Evolutionary conservation across 2,797 vertebrate species (phyloP), one percentile per base, ranked within the genome.

Genomic region (Hoplostethus atlanticus): DNA sequence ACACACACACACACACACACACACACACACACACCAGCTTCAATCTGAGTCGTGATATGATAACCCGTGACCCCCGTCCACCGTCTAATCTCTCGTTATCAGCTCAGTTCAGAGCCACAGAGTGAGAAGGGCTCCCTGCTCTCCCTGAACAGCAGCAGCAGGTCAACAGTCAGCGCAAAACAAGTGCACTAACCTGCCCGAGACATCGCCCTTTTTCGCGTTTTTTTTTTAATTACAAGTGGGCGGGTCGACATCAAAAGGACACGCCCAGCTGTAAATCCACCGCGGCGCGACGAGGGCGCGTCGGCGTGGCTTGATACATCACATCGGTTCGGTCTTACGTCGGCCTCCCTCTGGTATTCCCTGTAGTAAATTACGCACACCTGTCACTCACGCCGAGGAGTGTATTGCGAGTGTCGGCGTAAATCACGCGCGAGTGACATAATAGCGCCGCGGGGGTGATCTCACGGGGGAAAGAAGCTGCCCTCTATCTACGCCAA

Each of bases 61-160:
- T 92, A 90, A 90, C 90, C 84, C 84, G 9, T 85, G 83, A 91
- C 88, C 81, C 66, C 61, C 61, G 67, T 52, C 17, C 51, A 55
- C 36, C 4, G 15, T 64, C 71, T 87, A 77, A 87, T 88, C 83
- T 73, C 36, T 12, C 66, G 70, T 72, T 84, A 85, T 87, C 84
- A 51, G 76, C 1, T 0, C 34, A 9, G 11, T 4, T 36, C 64
- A 16, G 66, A 74, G 65, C 63, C 62, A 50, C 54, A 51, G 57
- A 54, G 56, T 7, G 59, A 64, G 68, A 59, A 30, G 1, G 46
- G 44, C 71, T 40, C 60, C 2, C 74, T 21, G 21, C 21, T 21
- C 21, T 21, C 21, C 21, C 21, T 21, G 21, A 21, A 1, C 21
- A 21, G 21, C 21, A 21, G 65, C 79, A 64, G 38, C 81, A 66